Percentiles rank a stretch among this genome's conserved stretches.
phyloP scores from a whole-genome alignment of 2,888 invertebrate genomes.

The Cremastinae sp. region DNA sequence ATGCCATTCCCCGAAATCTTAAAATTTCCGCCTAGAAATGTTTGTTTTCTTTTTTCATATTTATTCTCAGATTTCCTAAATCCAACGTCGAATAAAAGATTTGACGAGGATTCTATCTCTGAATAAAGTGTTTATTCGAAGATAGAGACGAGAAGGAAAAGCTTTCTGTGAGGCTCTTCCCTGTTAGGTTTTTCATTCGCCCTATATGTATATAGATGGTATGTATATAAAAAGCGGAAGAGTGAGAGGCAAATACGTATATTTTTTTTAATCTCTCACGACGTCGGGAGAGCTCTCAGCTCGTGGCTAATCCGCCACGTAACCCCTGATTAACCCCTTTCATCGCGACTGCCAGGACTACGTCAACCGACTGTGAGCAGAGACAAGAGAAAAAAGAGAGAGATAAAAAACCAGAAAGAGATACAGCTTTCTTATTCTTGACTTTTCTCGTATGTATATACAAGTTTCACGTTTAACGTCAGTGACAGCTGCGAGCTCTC shows the following conservation, averaged over 20 bases:
- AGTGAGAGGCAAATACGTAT: neutral
- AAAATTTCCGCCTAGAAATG: too few species aligned
- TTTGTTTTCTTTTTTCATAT: neutral
- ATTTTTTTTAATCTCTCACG: constrained; percentile 30
- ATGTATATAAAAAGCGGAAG: too few species aligned
- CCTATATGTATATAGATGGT: too few species aligned
- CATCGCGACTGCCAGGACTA: constrained; percentile 53
- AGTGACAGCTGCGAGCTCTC: constrained; percentile 47
- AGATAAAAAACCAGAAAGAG: constrained; percentile 4
- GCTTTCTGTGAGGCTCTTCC: constrained; percentile 31
- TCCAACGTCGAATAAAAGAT: too few species aligned
- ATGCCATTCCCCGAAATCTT: too few species aligned
- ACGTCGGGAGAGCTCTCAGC: constrained; percentile 45
- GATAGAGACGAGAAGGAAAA: neutral
- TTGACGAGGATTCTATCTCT: neutral
- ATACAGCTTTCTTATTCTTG: constrained; percentile 53
- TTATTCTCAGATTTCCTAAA: too few species aligned
- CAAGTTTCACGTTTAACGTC: constrained; percentile 34
- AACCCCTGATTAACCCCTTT: constrained; percentile 73
- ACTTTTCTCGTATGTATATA: constrained; percentile 38
- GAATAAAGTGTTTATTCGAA: neutral
- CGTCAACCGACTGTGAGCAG: constrained; percentile 35
- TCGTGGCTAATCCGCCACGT: constrained; percentile 57
- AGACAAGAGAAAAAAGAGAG: constrained; percentile 3
- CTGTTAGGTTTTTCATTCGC: constrained; percentile 53